Percentiles rank a stretch among this genome's conserved stretches.
Evolutionary conservation across 2,797 vertebrate genomes (phyloP).

Genomic region (Macroramphosus scolopax): DNA sequence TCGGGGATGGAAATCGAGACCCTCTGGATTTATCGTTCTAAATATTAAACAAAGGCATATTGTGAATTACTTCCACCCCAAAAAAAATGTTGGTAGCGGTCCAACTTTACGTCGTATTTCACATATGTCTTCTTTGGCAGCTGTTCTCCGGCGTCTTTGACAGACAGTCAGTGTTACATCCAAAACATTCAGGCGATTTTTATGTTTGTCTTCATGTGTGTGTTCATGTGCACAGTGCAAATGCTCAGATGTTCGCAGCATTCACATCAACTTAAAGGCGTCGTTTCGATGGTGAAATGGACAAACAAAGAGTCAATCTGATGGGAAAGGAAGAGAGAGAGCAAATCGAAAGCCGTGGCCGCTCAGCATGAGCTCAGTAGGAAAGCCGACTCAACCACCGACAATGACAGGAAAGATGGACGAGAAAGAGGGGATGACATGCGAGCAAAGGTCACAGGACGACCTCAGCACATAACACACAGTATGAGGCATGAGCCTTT

Average conservation of each 20-base stretch:
- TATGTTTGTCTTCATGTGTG: conserved; percentile 19
- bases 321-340: not conserved
- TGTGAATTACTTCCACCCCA: conserved; percentile 14
- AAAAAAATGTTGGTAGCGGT: conserved; percentile 29
- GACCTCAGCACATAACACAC: conserved; percentile 45
- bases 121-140: conserved; percentile 49
- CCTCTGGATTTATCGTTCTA: not conserved
- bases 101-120: conserved; percentile 47
- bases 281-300: conserved; percentile 11
- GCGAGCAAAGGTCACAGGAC: conserved; percentile 52
- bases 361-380: conserved; percentile 21
- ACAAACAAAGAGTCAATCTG: too few relatives aligned
- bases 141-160: conserved; percentile 39
- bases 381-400: conserved; percentile 37
- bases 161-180: conserved; percentile 33
- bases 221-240: conserved; percentile 13
- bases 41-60: not conserved
- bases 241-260: conserved; percentile 12
- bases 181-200: conserved; percentile 31
- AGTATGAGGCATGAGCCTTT: conserved; percentile 35
- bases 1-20: not conserved
- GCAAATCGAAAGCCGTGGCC: conserved; percentile 9
- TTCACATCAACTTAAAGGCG: conserved; percentile 12
- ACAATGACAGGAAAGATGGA: conserved; percentile 72
- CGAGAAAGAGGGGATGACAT: conserved; percentile 51